These are phyloP conservation scores for Tetramorium bicarinatum DNA, from an alignment of 2,888 invertebrate genomes.

Conservation along the genomic window DNA sequence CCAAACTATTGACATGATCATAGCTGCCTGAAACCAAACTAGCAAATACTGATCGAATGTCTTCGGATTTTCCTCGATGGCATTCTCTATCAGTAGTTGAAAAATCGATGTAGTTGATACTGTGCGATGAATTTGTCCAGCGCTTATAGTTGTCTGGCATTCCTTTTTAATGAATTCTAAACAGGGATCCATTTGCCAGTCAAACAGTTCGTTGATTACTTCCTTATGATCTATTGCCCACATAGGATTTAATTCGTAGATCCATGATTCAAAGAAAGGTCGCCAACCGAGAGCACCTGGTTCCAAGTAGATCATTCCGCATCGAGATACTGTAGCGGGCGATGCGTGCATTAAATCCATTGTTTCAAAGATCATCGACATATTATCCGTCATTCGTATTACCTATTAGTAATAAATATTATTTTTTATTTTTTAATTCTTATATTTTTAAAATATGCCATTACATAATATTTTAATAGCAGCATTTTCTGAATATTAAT, in stretches of 20 bases:
- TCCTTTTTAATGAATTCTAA: conserved; percentile 91
- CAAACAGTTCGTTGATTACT: conserved; percentile 89
- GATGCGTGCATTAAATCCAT: conserved; percentile 95
- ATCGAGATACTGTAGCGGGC: conserved; percentile 95
- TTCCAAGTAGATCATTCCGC: conserved; percentile 97
- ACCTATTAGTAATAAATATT: background rate
- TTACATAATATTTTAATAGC: too few relatives aligned
- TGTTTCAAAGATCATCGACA: conserved; percentile 96
- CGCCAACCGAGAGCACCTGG: conserved; percentile 94
- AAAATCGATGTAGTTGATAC: conserved; percentile 91
- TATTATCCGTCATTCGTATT: conserved; percentile 91
- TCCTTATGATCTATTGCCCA: conserved; percentile 90
- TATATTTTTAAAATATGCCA: too few relatives aligned
- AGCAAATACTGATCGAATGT: conserved; percentile 91
- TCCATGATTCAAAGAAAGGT: conserved; percentile 94
- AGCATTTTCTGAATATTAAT: too few relatives aligned
- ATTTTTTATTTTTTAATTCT: background rate
- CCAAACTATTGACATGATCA: conserved; percentile 93
- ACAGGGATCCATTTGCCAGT: conserved; percentile 94
- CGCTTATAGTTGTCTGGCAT: conserved; percentile 90
- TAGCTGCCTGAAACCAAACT: conserved; percentile 92
- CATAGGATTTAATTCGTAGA: conserved; percentile 89
- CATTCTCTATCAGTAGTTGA: conserved; percentile 92
- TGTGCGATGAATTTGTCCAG: conserved; percentile 91
- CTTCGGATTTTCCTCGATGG: conserved; percentile 89